Base-by-base conservation (phyloP, 2,888 invertebrate genomes). In the Mythimna ferrago region DNA sequence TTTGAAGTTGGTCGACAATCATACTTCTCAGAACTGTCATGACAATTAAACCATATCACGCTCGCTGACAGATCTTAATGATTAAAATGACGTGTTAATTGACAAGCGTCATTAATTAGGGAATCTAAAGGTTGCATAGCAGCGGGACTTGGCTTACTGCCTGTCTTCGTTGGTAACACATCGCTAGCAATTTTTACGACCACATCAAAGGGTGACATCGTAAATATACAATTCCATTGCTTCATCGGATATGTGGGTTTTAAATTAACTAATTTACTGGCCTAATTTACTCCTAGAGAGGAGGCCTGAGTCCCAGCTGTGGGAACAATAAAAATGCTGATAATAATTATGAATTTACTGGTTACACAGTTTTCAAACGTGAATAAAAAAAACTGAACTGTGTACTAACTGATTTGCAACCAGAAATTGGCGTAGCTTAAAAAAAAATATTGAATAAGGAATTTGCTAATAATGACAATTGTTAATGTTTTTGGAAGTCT, bases 81-180 rank as follows among this genome's bases (percentile, higher is more conserved):
- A 74, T 65, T 73, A 54, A 56, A 71, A 81, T 80, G 32, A 75
- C 21, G 70, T 75, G 80, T 35, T 83, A 81, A 83, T 83, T 71
- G 80, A 81, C 83, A 58, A 64, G 51, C 35, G 53, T 66, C 56
- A 74, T 64, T 79, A 83, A 70, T 74, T 79, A 65, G 57, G 44
- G 62, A 60, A 80, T 80, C 19, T 64, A 81, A 80, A 81, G 80
- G 80, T 81, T 81, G 70, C 83, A 78, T 78, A 57, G 53, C 80
- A n/a, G 53, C 35, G 16, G 19, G 16, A 54, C 41, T 83, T 81
- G 80, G 80, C 80, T 58, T 21, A 2, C 19, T 80, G 80, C 80
- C 80, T 73, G 62, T 63, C 66, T n/a, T 60, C 57, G 54, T 63
- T 61, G 53, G 44, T 69, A 63, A 68, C 83, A 80, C 73, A 48